Evolutionary conservation across 2,113 vertebrate species (phyloP).

Genomic region (Phyllostomus hastatus): DNA sequence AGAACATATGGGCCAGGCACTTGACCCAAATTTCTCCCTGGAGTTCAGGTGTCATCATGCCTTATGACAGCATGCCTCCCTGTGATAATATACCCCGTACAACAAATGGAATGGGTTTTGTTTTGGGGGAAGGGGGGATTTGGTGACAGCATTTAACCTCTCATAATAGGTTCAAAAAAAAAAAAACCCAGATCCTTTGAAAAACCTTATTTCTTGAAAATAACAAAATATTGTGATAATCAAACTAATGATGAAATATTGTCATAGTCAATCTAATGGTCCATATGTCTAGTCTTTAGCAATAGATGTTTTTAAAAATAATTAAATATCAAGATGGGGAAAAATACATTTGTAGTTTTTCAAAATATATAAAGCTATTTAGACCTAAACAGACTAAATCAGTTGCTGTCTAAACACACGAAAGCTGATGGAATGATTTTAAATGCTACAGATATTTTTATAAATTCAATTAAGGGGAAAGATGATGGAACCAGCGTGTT

Average conservation of each 20-base stretch:
- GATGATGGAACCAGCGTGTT: not conserved
- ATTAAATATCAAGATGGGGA: not conserved
- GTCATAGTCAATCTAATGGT: not conserved
- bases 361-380: conserved; percentile 33
- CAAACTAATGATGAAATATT: conserved; percentile 12
- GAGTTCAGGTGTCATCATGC: conserved; percentile 57
- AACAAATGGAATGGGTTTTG: conserved; percentile 29
- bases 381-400: conserved; percentile 13
- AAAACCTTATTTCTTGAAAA: conserved; percentile 27
- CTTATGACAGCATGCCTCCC: not conserved
- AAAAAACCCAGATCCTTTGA: not conserved
- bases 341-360: conserved; percentile 8
- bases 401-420: conserved; percentile 27
- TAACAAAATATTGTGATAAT: conserved; percentile 18
- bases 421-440: conserved; percentile 31
- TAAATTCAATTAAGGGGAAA: conserved; percentile 45
- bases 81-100: not conserved
- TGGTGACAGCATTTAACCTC: conserved; percentile 39
- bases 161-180: not conserved
- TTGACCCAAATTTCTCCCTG: conserved; percentile 57
- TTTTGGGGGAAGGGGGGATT: not conserved
- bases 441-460: conserved; percentile 4
- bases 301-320: not conserved
- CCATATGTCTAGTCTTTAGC: conserved; percentile 19
- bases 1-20: conserved; percentile 31